Base-by-base conservation (phyloP, 2,888 invertebrate species). In the Stenolophus ochropezus region DNA sequence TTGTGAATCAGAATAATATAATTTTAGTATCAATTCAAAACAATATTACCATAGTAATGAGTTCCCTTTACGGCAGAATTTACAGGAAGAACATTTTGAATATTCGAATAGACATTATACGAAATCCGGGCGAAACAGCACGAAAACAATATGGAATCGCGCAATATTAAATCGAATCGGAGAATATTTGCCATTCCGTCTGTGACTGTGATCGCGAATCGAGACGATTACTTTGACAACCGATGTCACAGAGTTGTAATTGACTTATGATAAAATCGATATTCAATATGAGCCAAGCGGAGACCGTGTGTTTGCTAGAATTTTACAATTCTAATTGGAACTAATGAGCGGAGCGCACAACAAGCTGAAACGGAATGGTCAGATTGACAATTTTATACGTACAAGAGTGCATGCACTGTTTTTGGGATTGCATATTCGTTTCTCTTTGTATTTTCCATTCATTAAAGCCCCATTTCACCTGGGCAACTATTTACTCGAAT, bases 181-280 rank as follows among this genome's bases (percentile, higher is more conserved):
- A 25, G 23, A 61, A 23, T 61, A 25, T 25, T 61, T 61, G 61
- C 61, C 23, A 61, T 61, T 61, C 61, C 25, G 61, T 25, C 25
- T 61, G 61, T 61, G 25, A 23, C 58, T 23, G 23, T 11, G 58
- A 61, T 61, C 53, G n/a, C 1, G 20, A 53, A 53, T 53, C 25
- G 25, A n/a, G 23, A 23, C 61, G 61, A 61, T 61, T 61, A 61
- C 21, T 56, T 56, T 21, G 21, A 56, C 56, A 56, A 56, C 61
- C 21, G 25, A 61, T 61, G 61, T 61, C 61, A 61, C 8, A 61
- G 61, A n/a, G 61, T 8, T 14, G 20, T 25, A 61, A 61, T 61
- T 61, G 23, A 61, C 61, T 61, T 61, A 61, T 61, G 61, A 61
- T 61, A 61, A 61, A 61, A 61, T 61, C 61, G 25, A 61, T 61